A percentile compares a stretch with the other conserved stretches of the same genome.
Conservation (phyloP, 2,797 vertebrate species). For the Urocyon cinereoargenteus region DNA sequence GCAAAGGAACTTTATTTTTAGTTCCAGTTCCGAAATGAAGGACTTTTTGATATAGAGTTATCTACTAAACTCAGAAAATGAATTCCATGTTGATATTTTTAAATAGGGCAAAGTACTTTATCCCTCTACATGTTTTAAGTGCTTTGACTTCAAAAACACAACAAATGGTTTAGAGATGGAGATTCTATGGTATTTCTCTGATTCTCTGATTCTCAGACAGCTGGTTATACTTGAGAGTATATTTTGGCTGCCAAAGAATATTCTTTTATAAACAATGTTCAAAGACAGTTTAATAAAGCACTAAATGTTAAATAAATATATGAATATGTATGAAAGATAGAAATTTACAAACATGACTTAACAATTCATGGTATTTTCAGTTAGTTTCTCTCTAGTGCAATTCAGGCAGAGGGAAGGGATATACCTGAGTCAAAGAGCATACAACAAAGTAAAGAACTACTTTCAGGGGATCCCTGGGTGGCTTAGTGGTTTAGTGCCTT, state of each 20-base stretch:
- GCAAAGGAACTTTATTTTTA: not conserved
- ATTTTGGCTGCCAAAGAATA: slow-evolving; percentile 64
- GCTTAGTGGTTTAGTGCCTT: no score
- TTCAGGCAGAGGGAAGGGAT: slow-evolving; percentile 62
- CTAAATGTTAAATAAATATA: slow-evolving; percentile 81
- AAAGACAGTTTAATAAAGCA: slow-evolving; percentile 75
- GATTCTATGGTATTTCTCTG: not conserved
- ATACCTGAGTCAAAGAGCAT: slow-evolving; percentile 44
- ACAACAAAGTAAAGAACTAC: slow-evolving; percentile 52
- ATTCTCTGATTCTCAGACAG: slow-evolving; percentile 22
- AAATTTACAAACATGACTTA: slow-evolving; percentile 75
- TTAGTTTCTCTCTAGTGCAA: slow-evolving; percentile 71
- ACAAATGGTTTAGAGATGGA: not conserved
- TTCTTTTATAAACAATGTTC: slow-evolving; percentile 75
- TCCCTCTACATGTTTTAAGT: slow-evolving; percentile 33
- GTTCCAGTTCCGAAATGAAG: not conserved
- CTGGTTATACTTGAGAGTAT: slow-evolving; percentile 67
- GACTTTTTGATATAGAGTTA: slow-evolving; percentile 27
- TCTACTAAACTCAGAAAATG: not conserved
- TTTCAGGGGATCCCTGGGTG: not conserved
- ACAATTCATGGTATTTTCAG: slow-evolving; percentile 72
- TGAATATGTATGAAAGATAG: slow-evolving; percentile 77
- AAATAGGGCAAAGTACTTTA: not conserved
- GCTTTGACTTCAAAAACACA: slow-evolving; percentile 49
- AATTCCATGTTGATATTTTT: slow-evolving; percentile 23